These are phyloP conservation scores for Perizoma affinitatum DNA, from an alignment of 2,888 invertebrate species.

Conservation along the genomic window DNA sequence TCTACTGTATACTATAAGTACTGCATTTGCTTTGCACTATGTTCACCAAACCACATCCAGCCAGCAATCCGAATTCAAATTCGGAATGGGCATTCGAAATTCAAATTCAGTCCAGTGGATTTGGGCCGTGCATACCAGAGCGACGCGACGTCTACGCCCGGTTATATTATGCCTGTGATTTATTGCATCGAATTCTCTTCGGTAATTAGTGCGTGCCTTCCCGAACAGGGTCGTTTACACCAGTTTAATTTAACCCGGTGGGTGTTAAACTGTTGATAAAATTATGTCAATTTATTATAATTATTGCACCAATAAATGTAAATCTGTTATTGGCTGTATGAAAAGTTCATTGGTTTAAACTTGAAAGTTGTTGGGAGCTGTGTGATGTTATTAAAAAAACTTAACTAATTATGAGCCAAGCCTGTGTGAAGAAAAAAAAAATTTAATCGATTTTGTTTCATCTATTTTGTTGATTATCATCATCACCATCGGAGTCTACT, in stretches of 20 bases:
- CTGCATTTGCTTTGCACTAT: neutral
- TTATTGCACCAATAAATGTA: too few species aligned
- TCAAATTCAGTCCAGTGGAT: conserved; percentile 68
- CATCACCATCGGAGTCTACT: too few species aligned
- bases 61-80: conserved; percentile 41
- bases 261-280: neutral
- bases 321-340: too few species aligned
- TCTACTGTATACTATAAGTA: too few species aligned
- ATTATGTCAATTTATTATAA: too few species aligned
- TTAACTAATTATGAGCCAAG: too few species aligned
- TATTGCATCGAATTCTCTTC: conserved; percentile 82
- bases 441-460: too few species aligned
- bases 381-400: too few species aligned
- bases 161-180: conserved; percentile 83
- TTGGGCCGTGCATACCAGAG: conserved; percentile 73
- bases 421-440: too few species aligned
- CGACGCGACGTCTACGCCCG: conserved; percentile 68
- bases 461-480: too few species aligned
- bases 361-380: too few species aligned
- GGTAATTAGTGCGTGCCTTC: conserved; percentile 82
- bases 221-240: conserved; percentile 37
- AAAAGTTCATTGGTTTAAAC: too few species aligned
- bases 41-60: conserved; percentile 11
- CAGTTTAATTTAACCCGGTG: conserved; percentile 32
- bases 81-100: conserved; percentile 51